Evolutionary conservation across 2,888 invertebrate species (phyloP).

Genomic region (Drosophila multiciliata): DNA sequence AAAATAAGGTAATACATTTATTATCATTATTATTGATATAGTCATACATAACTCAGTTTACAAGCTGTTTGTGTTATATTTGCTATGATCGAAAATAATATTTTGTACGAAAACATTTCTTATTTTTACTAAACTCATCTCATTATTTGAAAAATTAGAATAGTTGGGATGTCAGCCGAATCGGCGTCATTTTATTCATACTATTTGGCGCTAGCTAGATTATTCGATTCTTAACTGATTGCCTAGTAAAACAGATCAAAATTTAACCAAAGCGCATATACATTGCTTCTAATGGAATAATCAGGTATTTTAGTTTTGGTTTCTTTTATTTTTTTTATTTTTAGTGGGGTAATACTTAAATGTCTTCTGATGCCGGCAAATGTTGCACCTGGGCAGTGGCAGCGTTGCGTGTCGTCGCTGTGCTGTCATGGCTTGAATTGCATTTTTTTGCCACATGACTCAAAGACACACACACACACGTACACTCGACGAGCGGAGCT

Average conservation of each 20-base stretch:
- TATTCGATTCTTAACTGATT: background rate
- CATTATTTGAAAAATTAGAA: background rate
- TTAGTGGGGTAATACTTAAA: constrained; percentile 19
- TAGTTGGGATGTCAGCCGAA: background rate
- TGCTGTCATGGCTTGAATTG: constrained; percentile 62
- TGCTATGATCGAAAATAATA: background rate
- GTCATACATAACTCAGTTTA: background rate
- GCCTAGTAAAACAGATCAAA: background rate
- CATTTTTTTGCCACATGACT: constrained; percentile 49
- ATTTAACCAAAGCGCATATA: background rate
- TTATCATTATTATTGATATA: background rate
- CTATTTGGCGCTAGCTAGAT: background rate
- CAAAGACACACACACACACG: background rate
- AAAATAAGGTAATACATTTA: background rate
- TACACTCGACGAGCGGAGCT: constrained; percentile 30
- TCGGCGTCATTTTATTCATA: too few species aligned
- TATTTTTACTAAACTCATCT: background rate
- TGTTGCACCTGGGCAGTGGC: constrained; percentile 37
- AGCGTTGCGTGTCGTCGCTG: constrained; percentile 51
- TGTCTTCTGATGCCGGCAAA: constrained; percentile 9
- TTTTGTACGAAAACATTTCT: background rate
- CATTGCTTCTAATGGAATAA: background rate
- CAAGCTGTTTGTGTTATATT: background rate
- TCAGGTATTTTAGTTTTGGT: background rate
- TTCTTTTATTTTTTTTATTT: constrained; percentile 23